Evolutionary conservation across 2,888 invertebrate genomes (phyloP), one percentile per base, ranked within the genome.

Genomic region (Unio pictorum): DNA sequence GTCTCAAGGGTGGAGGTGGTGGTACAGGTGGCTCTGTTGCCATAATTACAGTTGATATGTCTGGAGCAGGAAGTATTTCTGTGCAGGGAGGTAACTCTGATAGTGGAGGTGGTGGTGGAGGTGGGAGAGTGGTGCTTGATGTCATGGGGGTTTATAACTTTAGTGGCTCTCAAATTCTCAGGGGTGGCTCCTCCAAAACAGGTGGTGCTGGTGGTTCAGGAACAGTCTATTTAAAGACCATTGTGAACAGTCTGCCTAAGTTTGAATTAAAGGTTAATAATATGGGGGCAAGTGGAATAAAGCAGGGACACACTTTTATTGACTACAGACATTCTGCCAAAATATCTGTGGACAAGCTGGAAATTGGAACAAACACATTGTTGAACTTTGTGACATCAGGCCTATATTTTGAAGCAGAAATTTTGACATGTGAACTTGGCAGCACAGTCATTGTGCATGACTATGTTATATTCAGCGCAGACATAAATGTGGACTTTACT

Each of bases 201-300:
- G 73, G 68, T 4, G 79, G 74, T 55, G 72, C 80, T 6, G 85
- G 84, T 45, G 83, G 83, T 1, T 74, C 84, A 7, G 85, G 85
- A 7, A 84, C 83, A 30, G 77, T 81, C 6, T 76, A 66, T 61
- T 66, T 78, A 45, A 45, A 45, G 45, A 45, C 45, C 45, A 45
- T 45, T 45, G 45, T 45, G 45, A 45, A 45, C 45, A 45, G 15
- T 45, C 45, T 45, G 45, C 45, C 15, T 45, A 45, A 45, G 11
- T 45, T 45, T 45, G 71, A 77, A 30, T 64, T 79, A 6, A 61
- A 66, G 56, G 45, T 73, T 15, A 78, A 78, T 60, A 81, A 82
- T 69, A 58, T 72, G 15, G 69, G 69, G 55, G 67, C 68, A 11
- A 59, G 60, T 28, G 78, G 79, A 28, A 67, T 61, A 45, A 62